A percentile compares a stretch with the other conserved stretches of the same genome.
Evolutionary conservation across 2,888 invertebrate species (phyloP).

Genomic region (Aplocera efformata): DNA sequence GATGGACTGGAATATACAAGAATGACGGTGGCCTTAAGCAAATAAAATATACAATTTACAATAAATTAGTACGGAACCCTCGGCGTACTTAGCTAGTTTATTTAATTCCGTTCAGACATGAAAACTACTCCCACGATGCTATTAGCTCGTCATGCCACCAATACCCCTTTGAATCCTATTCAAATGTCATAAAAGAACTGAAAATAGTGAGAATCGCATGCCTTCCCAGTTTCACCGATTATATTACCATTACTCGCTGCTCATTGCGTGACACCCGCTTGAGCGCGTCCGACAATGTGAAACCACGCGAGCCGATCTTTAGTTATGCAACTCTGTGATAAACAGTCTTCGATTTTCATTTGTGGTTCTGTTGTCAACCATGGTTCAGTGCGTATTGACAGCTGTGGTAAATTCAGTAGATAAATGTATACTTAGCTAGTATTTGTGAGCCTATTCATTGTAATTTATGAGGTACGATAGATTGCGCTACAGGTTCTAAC

Average conservation of each 20-base stretch:
- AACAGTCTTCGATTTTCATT: slow-evolving; percentile 9
- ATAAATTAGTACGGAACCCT: too few relatives aligned
- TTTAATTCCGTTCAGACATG: neutral
- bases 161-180: slow-evolving; percentile 17
- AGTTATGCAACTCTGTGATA: slow-evolving; percentile 18
- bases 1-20: too few relatives aligned
- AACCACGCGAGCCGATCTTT: slow-evolving; percentile 25
- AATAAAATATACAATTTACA: too few relatives aligned
- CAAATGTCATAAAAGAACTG: slow-evolving; percentile 17
- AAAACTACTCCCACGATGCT: slow-evolving; percentile 12
- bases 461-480: too few relatives aligned
- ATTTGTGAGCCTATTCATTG: too few relatives aligned
- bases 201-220: slow-evolving; percentile 24
- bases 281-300: slow-evolving; percentile 20
- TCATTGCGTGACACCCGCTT: slow-evolving; percentile 23
- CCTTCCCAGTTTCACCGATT: slow-evolving; percentile 29
- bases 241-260: slow-evolving; percentile 26
- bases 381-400: too few relatives aligned
- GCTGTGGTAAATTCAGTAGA: too few relatives aligned
- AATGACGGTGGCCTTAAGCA: too few relatives aligned
- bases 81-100: too few relatives aligned
- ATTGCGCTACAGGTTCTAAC: too few relatives aligned
- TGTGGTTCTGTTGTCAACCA: too few relatives aligned
- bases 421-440: too few relatives aligned
- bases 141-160: slow-evolving; percentile 23